Base-by-base conservation (phyloP, 1,140 invertebrate genomes). In the Hycleus phaleratus region DNA sequence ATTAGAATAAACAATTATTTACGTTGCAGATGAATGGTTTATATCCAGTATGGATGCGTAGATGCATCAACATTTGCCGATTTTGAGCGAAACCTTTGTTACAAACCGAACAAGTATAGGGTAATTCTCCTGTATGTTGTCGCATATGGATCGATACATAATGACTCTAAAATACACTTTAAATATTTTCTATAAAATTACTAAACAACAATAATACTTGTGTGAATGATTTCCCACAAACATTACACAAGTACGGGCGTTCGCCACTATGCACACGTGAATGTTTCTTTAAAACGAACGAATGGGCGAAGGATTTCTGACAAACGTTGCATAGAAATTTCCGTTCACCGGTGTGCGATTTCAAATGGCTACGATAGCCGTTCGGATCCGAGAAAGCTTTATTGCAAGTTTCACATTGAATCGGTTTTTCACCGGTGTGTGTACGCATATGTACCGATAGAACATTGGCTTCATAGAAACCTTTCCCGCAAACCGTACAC, bases 381-480 rank as follows among this genome's bases (percentile, higher is more conserved):
- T 70, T 72, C 10, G 69, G 69, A 47, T 72, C 71, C 5, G 71
- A 61, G 63, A 78, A 78, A 10, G 61, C 63, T 62, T 76, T 76
- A 39, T 68, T 66, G 59, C 76, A 78, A 11, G 68, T 63, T 38
- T 68, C 58, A 57, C 76, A 78, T 18, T 66, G 62, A 44, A 73
- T 71, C 3, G 75, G 73, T 58, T 75, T 76, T 61, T 80, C 81
- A 10, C 64, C 64, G 0, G 62, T 66, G 47, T 66, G 64, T 38
- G 54, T 61, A 38, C 66, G 58, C 59, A 65, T 63, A 48, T 68
- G 66, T 6, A 66, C 48, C 7, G 55, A 50, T 26, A 66, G 59
- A 32, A 66, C 59, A 40, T 64, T 64, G 11, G 61, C 56, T 56
- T 64, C 61, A 47, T 63, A 63, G 49, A 66, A 66, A 1, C 64